Evolutionary conservation across 2,113 vertebrate species (phyloP).

Genomic region (Candoia aspera): DNA sequence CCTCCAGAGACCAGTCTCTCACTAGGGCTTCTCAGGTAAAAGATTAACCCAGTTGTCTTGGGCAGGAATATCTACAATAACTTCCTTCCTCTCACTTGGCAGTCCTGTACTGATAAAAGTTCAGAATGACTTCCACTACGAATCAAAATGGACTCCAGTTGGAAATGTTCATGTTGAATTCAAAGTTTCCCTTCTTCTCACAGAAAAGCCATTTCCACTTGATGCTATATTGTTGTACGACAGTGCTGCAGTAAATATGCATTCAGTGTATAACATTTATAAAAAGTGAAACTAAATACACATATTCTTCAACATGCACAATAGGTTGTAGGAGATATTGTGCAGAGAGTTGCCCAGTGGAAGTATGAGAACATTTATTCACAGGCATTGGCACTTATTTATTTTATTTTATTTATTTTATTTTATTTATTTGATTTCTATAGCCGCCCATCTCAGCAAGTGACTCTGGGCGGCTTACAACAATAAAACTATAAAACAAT

Average conservation of each 20-base stretch:
- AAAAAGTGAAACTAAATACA: background rate
- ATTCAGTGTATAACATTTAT: background rate
- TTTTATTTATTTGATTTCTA: too few relatives aligned
- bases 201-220: background rate
- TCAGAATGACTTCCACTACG: too few relatives aligned
- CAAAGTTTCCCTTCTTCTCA: background rate
- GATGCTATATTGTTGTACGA: background rate
- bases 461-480: too few relatives aligned
- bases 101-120: too few relatives aligned
- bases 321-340: background rate
- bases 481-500: too few relatives aligned
- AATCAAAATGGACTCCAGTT: background rate
- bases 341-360: background rate
- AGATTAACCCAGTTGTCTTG: too few relatives aligned
- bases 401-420: too few relatives aligned
- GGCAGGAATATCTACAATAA: too few relatives aligned
- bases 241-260: background rate
- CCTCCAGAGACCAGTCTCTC: too few relatives aligned
- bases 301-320: background rate
- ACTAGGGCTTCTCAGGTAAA: too few relatives aligned
- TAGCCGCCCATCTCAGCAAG: too few relatives aligned
- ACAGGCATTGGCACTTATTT: background rate
- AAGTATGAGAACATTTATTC: background rate
- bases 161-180: background rate
- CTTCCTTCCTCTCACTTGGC: too few relatives aligned